phyloP scores from a whole-genome alignment of 2,888 invertebrate genomes.

The Hetaerina titia region DNA sequence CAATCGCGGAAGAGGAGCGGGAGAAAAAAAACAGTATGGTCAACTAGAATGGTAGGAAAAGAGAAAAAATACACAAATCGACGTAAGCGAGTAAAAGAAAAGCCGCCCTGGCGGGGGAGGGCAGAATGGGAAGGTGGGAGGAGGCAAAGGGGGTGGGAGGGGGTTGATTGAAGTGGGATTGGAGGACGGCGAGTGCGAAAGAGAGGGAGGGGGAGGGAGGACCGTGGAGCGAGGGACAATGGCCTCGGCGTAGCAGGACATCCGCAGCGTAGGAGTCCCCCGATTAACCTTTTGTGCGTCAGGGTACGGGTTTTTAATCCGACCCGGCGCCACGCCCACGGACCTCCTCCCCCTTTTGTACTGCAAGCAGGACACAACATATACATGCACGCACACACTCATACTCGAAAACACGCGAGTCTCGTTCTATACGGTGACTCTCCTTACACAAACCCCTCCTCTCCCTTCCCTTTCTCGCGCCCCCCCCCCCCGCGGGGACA shows the following conservation, averaged over 20 bases:
- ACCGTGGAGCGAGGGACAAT: neutral
- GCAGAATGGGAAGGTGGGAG: neutral
- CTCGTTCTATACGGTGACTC: neutral
- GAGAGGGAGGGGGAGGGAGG: neutral
- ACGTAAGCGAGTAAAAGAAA: neutral
- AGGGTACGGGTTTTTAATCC: constrained; percentile 57
- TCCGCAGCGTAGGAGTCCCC: neutral
- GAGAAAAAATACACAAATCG: neutral
- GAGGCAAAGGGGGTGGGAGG: neutral
- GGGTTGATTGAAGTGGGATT: constrained; percentile 44
- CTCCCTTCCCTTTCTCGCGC: neutral
- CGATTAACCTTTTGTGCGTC: constrained; percentile 65
- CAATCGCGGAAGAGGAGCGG: neutral
- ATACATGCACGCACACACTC: neutral
- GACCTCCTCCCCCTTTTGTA: neutral
- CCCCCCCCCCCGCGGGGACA: neutral
- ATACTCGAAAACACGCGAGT: neutral
- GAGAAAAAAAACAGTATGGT: neutral
- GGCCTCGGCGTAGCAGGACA: neutral
- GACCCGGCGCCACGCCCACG: constrained; percentile 62
- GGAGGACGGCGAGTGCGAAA: neutral
- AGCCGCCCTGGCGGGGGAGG: neutral
- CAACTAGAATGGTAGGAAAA: too few species aligned
- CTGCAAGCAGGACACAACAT: constrained; percentile 34
- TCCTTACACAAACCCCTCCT: neutral